A percentile compares a stretch with the other conserved stretches of the same genome.
phyloP scores from a whole-genome alignment of 2,888 invertebrate genomes.

The Carabus problematicus region DNA sequence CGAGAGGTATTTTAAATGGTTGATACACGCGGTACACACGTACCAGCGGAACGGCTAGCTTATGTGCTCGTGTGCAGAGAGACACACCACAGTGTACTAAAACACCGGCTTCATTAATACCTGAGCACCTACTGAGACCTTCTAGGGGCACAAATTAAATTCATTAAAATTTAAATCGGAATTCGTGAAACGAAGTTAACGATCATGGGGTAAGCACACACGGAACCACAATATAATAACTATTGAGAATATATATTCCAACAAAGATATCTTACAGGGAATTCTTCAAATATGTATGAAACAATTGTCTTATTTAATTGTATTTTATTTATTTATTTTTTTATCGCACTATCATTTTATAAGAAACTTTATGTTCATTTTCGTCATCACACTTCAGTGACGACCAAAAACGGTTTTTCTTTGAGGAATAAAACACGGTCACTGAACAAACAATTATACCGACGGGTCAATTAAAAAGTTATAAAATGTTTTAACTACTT shows the following conservation, averaged over 20 bases:
- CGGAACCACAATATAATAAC: no score
- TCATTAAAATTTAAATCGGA: no score
- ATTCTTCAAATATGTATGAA: background rate
- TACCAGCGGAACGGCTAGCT: no score
- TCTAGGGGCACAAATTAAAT: no score
- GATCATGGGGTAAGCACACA: no score
- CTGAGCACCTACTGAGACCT: no score
- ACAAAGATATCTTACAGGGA: background rate
- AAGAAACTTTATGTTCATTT: background rate
- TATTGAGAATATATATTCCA: background rate
- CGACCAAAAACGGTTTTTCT: constrained; percentile 1
- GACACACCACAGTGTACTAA: no score
- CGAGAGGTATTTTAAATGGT: no score
- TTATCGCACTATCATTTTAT: background rate
- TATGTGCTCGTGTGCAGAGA: no score
- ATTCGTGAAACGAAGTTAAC: no score
- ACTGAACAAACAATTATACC: constrained; percentile 9
- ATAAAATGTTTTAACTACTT: constrained; percentile 35
- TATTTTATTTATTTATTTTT: background rate
- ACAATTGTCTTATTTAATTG: background rate
- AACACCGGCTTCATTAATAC: no score
- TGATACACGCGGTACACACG: no score
- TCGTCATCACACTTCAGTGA: constrained; percentile 1
- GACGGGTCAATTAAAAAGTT: constrained; percentile 36
- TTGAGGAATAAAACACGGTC: constrained; percentile 17